Evolutionary conservation across 1,140 invertebrate genomes (phyloP).

Genomic region (Saccostrea echinata): DNA sequence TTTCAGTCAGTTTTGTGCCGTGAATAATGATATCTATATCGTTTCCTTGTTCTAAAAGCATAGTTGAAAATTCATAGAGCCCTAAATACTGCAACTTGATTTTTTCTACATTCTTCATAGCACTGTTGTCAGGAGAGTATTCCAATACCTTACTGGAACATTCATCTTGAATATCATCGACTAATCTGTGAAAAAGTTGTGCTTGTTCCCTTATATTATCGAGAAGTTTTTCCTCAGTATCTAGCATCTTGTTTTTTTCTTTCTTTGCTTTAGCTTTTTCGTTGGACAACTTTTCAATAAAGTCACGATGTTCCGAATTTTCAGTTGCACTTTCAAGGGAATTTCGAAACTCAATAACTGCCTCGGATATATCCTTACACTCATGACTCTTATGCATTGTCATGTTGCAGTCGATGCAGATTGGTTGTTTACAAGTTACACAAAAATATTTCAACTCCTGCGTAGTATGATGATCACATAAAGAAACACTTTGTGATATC

Average conservation of each 20-base stretch:
- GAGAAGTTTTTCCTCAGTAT: slow-evolving; percentile 40
- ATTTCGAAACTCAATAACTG: slow-evolving; percentile 19
- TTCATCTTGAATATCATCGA: slow-evolving; percentile 43
- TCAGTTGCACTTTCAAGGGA: slow-evolving; percentile 4
- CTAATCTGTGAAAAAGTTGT: slow-evolving; percentile 30
- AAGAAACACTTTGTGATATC: slow-evolving; percentile 2
- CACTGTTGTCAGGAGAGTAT: slow-evolving; percentile 2
- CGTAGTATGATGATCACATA: slow-evolving; percentile 27
- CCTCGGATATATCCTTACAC: slow-evolving; percentile 36
- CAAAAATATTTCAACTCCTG: slow-evolving; percentile 51
- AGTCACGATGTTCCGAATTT: slow-evolving; percentile 21
- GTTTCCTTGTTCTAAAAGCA: slow-evolving; percentile 39
- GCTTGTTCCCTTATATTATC: slow-evolving; percentile 28
- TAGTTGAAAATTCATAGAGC: slow-evolving; percentile 41
- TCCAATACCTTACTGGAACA: slow-evolving; percentile 26
- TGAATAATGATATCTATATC: slow-evolving; percentile 39
- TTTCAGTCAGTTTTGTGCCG: slow-evolving; percentile 34
- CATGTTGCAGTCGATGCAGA: slow-evolving; percentile 53
- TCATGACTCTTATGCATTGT: slow-evolving; percentile 48
- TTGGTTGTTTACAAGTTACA: slow-evolving; percentile 43
- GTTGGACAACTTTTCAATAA: slow-evolving; percentile 18
- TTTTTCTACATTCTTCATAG: neutral
- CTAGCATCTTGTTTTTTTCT: slow-evolving; percentile 1
- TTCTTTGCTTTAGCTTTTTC: slow-evolving; percentile 27
- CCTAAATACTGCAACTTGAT: slow-evolving; percentile 19